A percentile compares a stretch with the other conserved stretches of the same genome.
These are phyloP conservation scores for Sitobion miscanthi DNA, from an alignment of 1,140 invertebrate genomes.

Conservation along the genomic window DNA sequence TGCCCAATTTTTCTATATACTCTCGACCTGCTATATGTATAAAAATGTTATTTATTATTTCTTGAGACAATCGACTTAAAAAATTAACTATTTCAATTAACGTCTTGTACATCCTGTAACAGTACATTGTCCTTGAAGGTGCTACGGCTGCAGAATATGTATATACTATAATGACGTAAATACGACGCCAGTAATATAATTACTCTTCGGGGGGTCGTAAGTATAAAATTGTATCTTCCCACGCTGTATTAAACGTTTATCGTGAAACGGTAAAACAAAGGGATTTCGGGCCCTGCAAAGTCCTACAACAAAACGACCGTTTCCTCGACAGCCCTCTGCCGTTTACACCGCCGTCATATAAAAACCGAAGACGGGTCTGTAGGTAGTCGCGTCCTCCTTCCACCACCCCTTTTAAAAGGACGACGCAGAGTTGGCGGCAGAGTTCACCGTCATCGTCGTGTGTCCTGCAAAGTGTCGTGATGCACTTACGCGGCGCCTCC, in stretches of 20 bases:
- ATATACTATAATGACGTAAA: neutral
- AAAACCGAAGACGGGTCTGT: neutral
- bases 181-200: neutral
- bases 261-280: conserved; percentile 21
- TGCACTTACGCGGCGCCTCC: conserved; percentile 11
- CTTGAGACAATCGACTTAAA: neutral
- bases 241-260: neutral
- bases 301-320: neutral
- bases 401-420: neutral
- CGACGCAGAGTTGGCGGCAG: neutral
- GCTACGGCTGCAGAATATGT: neutral
- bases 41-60: neutral
- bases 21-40: neutral
- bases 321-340: neutral
- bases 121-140: neutral
- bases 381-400: neutral
- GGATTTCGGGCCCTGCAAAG: neutral
- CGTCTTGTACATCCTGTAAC: neutral
- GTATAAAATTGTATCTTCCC: conserved; percentile 18
- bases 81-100: neutral
- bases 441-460: neutral
- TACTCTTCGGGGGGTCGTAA: conserved; percentile 5
- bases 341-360: neutral
- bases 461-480: conserved; percentile 41
- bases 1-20: neutral